These are phyloP conservation scores for Epizoanthus scotinus DNA, from an alignment of 92 coral and sea anemone species.

Conservation along the genomic window DNA sequence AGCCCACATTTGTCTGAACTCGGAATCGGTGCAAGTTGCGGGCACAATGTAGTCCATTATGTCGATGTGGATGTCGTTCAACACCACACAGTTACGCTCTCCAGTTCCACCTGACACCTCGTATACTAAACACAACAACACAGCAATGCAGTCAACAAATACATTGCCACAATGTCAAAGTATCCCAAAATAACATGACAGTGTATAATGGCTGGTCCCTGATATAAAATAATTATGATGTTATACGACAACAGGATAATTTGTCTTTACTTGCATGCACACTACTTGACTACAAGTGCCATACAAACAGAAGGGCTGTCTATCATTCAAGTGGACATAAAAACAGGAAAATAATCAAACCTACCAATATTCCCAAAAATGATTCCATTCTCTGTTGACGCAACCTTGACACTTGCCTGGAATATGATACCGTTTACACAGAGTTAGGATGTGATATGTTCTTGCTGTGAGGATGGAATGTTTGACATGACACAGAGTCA, in stretches of 20 bases:
- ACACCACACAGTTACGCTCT: slow-evolving; percentile 98
- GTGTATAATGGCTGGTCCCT: too few species aligned
- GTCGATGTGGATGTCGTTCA: slow-evolving; percentile 96
- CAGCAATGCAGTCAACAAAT: background rate
- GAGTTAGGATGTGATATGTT: background rate
- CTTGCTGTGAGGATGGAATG: too few species aligned
- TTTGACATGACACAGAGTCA: too few species aligned
- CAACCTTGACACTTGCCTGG: slow-evolving; percentile 97
- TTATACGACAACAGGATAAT: background rate
- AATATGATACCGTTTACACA: background rate
- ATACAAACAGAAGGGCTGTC: background rate
- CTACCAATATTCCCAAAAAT: slow-evolving; percentile 98
- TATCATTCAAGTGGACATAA: background rate
- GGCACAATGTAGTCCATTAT: slow-evolving; percentile 99
- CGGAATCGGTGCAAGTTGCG: slow-evolving; percentile 96
- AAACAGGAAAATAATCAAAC: background rate
- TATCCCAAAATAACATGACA: background rate
- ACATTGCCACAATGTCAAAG: background rate
- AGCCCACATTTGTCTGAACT: slow-evolving; percentile 99
- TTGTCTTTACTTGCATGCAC: background rate
- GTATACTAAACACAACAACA: slow-evolving; percentile 60
- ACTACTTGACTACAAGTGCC: background rate
- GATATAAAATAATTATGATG: background rate
- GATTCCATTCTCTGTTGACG: slow-evolving; percentile 98
- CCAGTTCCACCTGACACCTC: slow-evolving; percentile 97